A percentile compares a stretch with the other conserved stretches of the same genome.
These are phyloP conservation scores for Papilio machaon DNA, from an alignment of 1,140 invertebrate genomes.

Conservation along the genomic window DNA sequence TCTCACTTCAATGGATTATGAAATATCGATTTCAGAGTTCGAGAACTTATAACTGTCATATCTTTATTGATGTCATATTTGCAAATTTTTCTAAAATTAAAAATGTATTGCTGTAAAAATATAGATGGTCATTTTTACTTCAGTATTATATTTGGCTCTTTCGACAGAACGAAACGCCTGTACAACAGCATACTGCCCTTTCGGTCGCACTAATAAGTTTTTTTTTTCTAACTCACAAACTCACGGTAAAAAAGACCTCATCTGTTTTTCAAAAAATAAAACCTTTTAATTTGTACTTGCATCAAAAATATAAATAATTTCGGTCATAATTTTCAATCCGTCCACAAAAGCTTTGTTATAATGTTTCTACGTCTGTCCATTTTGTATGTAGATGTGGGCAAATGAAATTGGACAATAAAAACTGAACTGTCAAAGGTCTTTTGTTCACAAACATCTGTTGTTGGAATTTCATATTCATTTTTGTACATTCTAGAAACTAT, in stretches of 20 bases:
- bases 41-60: not conserved
- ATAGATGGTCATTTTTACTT: too few relatives aligned
- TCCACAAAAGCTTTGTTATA: not conserved
- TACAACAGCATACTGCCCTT: too few relatives aligned
- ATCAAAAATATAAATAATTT: not conserved
- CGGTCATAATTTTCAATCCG: not conserved
- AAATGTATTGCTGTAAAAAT: too few relatives aligned
- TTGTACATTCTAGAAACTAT: not conserved
- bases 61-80: not conserved
- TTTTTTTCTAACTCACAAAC: too few relatives aligned
- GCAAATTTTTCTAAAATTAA: not conserved
- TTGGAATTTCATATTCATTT: conserved; percentile 15
- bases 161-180: too few relatives aligned
- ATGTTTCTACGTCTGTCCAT: not conserved
- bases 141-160: too few relatives aligned
- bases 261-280: not conserved
- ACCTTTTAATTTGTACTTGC: not conserved
- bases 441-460: not conserved
- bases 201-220: too few relatives aligned
- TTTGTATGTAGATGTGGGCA: not conserved
- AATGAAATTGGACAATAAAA: conserved; percentile 20
- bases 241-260: too few relatives aligned
- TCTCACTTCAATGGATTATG: conserved; percentile 29
- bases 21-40: conserved; percentile 11
- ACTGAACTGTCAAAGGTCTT: conserved; percentile 22